A percentile compares a stretch with the other conserved stretches of the same genome.
Conservation (phyloP, 2,888 invertebrate genomes). For the Athalia cordata region DNA sequence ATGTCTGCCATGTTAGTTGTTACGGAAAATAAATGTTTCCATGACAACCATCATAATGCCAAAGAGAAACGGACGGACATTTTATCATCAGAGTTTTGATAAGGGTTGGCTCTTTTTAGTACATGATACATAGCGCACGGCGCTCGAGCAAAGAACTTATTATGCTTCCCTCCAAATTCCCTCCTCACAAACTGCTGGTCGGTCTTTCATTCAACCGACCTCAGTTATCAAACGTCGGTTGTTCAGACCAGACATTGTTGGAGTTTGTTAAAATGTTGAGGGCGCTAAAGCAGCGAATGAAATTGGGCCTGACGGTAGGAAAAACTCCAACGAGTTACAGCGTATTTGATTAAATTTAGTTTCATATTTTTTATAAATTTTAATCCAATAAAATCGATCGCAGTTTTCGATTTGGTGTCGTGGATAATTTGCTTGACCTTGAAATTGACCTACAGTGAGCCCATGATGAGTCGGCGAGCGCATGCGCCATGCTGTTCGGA, state of each 20-base stretch:
- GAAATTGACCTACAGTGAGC: neutral
- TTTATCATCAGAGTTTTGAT: too few relatives aligned
- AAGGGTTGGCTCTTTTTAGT: too few relatives aligned
- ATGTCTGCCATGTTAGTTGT: conserved; percentile 69
- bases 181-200: too few relatives aligned
- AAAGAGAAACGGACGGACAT: neutral
- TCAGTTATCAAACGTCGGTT: conserved; percentile 40
- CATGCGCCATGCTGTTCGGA: conserved; percentile 20
- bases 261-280: conserved; percentile 5
- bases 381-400: neutral
- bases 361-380: neutral
- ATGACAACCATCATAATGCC: conserved; percentile 56
- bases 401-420: neutral
- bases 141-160: too few relatives aligned
- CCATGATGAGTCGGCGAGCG: conserved; percentile 1
- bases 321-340: neutral
- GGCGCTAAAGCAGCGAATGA: conserved; percentile 3
- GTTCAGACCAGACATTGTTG: neutral
- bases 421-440: neutral
- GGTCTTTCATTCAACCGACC: neutral
- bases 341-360: conserved; percentile 1
- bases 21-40: conserved; percentile 59
- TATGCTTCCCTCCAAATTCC: too few relatives aligned
- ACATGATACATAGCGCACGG: too few relatives aligned
- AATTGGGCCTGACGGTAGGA: conserved; percentile 23